Percentiles rank a stretch among this genome's conserved stretches.
Conservation (phyloP, 2,113 vertebrate genomes). For the Anguilla japonica region DNA sequence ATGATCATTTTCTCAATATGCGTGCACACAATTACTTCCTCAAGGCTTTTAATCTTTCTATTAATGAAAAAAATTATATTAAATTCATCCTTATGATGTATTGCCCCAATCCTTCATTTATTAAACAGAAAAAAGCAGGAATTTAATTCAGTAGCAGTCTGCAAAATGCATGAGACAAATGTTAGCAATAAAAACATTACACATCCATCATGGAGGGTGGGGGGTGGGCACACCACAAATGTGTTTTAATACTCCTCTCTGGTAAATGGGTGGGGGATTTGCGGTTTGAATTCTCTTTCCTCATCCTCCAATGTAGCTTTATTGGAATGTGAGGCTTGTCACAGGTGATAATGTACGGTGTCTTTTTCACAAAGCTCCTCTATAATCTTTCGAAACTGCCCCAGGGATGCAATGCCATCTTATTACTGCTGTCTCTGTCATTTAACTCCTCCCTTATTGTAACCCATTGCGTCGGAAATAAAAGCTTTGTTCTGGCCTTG, state of each 20-base stretch:
- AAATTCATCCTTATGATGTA: neutral
- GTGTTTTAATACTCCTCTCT: neutral
- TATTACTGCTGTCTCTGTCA: conserved; percentile 62
- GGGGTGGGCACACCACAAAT: neutral
- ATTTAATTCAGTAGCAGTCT: neutral
- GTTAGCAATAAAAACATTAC: neutral
- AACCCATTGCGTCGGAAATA: neutral
- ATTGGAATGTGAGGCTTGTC: conserved; percentile 1
- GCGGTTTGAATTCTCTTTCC: neutral
- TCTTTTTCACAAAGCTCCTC: conserved; percentile 15
- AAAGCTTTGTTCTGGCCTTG: neutral
- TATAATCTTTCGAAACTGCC: conserved; percentile 38
- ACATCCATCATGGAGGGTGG: neutral
- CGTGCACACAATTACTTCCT: neutral
- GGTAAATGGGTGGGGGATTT: neutral
- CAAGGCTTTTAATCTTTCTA: neutral
- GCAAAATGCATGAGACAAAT: neutral
- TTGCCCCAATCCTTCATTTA: conserved; percentile 8
- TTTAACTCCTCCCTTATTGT: conserved; percentile 45
- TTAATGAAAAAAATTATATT: neutral
- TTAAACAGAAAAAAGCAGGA: neutral
- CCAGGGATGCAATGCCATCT: conserved; percentile 59
- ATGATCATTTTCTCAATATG: neutral
- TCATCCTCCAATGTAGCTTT: neutral
- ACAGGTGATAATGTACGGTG: conserved; percentile 15